These are phyloP conservation scores for Microdon myrmicae DNA, from an alignment of 2,888 invertebrate genomes.

Conservation along the genomic window DNA sequence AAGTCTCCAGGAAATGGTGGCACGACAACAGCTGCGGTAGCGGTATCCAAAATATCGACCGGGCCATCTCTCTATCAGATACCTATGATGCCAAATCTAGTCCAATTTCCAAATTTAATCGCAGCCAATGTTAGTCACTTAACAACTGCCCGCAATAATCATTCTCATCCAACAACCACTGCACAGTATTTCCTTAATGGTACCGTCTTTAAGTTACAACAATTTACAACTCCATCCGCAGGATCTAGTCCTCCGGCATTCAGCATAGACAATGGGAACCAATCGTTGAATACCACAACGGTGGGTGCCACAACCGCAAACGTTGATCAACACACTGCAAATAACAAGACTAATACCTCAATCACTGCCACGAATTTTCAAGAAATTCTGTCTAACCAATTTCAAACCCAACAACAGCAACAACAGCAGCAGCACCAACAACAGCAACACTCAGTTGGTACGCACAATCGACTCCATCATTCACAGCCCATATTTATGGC, in stretches of 20 bases:
- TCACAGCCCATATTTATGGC: constrained; percentile 66
- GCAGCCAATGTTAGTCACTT: constrained; percentile 63
- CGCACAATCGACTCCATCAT: constrained; percentile 55
- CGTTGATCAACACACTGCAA: constrained; percentile 25
- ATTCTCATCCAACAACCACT: constrained; percentile 57
- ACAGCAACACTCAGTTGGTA: constrained; percentile 59
- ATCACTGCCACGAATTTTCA: constrained; percentile 56
- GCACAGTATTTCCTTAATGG: constrained; percentile 66
- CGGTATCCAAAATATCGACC: constrained; percentile 43
- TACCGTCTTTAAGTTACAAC: constrained; percentile 66
- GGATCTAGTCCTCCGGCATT: constrained; percentile 10
- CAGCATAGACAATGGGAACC: constrained; percentile 34
- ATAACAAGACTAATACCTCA: constrained; percentile 48
- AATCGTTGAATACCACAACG: constrained; percentile 30
- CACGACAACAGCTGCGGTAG: constrained; percentile 36
- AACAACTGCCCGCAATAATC: constrained; percentile 55
- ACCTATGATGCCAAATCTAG: constrained; percentile 73
- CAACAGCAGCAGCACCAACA: too few species aligned
- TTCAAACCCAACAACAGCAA: constrained; percentile 58
- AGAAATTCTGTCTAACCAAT: constrained; percentile 58
- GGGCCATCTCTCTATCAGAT: constrained; percentile 69
- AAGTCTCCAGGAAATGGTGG: constrained; percentile 22
- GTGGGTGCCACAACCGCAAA: constrained; percentile 25
- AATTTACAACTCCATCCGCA: constrained; percentile 21
- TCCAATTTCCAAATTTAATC: constrained; percentile 73